Evolutionary conservation across 2,797 vertebrate genomes (phyloP).

Genomic region (Alca torda): DNA sequence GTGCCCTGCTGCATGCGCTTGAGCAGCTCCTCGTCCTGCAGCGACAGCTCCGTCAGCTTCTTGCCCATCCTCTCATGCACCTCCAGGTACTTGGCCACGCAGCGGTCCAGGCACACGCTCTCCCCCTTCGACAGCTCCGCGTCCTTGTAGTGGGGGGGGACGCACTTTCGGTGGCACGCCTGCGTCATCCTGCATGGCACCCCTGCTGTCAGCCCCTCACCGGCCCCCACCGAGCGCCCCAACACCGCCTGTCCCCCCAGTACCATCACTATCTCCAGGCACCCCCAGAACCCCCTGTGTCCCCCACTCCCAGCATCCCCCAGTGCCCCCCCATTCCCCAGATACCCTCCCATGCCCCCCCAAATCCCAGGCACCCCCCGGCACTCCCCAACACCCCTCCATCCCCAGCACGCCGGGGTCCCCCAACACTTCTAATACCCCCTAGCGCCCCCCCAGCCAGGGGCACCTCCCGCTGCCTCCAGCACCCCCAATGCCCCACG

Average conservation of each 20-base stretch:
- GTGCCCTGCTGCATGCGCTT: conserved; percentile 82
- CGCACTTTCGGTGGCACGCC: conserved; percentile 94
- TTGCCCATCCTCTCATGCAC: conserved; percentile 94
- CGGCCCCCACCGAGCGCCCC: background rate
- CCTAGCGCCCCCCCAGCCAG: background rate
- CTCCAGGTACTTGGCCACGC: conserved; percentile 96
- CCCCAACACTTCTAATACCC: background rate
- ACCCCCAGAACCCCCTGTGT: background rate
- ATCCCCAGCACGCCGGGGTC: no score
- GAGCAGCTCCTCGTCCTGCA: conserved; percentile 94
- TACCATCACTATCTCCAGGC: no score
- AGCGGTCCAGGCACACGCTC: conserved; percentile 93
- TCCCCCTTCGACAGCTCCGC: conserved; percentile 93
- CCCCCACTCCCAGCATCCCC: no score
- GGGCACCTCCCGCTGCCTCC: no score
- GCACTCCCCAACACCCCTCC: background rate
- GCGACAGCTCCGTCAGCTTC: conserved; percentile 91
- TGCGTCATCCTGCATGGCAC: conserved; percentile 84
- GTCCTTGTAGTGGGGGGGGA: conserved; percentile 95
- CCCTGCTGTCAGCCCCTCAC: background rate
- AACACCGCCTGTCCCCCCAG: background rate
- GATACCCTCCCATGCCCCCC: no score
- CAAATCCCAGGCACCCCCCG: background rate
- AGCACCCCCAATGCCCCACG: background rate
- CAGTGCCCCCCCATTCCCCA: no score